phyloP scores from a whole-genome alignment of 1,140 invertebrate species.

The Gryon sp. region DNA sequence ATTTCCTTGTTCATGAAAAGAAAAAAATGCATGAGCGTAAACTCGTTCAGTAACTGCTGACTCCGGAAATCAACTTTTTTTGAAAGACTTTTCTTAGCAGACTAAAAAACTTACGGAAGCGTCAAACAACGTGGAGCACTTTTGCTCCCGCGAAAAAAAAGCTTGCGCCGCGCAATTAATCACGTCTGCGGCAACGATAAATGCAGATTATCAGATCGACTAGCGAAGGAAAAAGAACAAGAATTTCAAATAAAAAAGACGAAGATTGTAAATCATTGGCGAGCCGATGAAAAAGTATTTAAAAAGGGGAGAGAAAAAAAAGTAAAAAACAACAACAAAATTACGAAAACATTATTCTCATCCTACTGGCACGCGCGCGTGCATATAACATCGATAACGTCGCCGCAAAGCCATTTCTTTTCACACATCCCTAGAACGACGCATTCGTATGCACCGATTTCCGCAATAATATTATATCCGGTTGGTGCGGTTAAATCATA shows the following conservation, averaged over 20 bases:
- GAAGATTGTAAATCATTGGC: background rate
- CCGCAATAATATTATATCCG: constrained; percentile 13
- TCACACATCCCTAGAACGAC: background rate
- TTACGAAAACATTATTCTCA: background rate
- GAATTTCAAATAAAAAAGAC: constrained; percentile 5
- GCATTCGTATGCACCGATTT: constrained; percentile 8
- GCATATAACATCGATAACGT: constrained; percentile 20
- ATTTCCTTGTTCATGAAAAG: too few species aligned
- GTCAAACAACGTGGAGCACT: constrained; percentile 26
- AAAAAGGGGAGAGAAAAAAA: too few species aligned
- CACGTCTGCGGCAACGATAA: constrained; percentile 21
- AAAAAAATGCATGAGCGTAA: constrained; percentile 22
- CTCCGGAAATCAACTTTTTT: constrained; percentile 42
- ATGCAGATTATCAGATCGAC: background rate
- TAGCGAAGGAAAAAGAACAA: background rate
- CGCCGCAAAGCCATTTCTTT: constrained; percentile 17
- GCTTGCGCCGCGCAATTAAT: constrained; percentile 46
- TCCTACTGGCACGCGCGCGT: constrained; percentile 16
- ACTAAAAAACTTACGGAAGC: constrained; percentile 31
- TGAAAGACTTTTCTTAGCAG: constrained; percentile 21
- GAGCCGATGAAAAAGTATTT: too few species aligned
- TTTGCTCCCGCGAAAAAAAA: constrained; percentile 38
- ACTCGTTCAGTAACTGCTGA: constrained; percentile 43
- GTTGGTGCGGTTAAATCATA: background rate
- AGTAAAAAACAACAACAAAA: too few species aligned